Base-by-base conservation (phyloP, 2,888 invertebrate species). In the Drosophila barbarae region DNA sequence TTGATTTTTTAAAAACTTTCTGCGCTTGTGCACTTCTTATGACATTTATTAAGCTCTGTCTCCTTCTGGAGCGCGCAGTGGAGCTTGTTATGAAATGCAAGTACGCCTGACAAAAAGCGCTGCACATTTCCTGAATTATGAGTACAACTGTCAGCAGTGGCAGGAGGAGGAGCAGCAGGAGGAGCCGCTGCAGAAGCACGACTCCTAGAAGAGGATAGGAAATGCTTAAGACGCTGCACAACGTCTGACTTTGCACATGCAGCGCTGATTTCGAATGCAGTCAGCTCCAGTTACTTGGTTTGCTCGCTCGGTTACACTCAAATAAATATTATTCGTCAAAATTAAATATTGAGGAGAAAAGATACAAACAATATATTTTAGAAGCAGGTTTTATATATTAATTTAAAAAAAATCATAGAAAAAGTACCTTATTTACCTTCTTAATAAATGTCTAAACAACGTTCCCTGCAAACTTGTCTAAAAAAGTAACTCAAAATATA, bases 51-150 rank as follows among this genome's bases (percentile, higher is more conserved):
- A 81, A 84, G 82, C 79, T 7, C 30, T 63, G 71, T 51, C 65
- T 53, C 71, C 52, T 54, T 47, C 39, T 50, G 49, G 36, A 23
- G 36, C 28, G 58, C 34, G 63, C 55, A 67, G 71, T 61, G 66
- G 63, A 67, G 59, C 69, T 80, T 71, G 72, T 71, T 83, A 69
- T 72, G 81, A 81, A 78, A 78, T 84, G 76, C 73, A 76, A 78
- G 75, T 70, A 49, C 69, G 54, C 26, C 54, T 61, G 69, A 75
- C 73, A 73, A 73, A 82, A 70, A 72, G 69, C 66, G 51, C 63
- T 50, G 72, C 70, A 82, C 82, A 82, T 82, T 79, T 72, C 55
- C 72, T 84, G 80, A 82, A 82, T 84, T 81, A 82, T 84, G 83
- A 84, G 79, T 66, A 78, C 72, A 39, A 39, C 34, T 46, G 51